These are phyloP conservation scores for Percopsis omiscomaycus DNA, from an alignment of 2,797 vertebrate genomes.

Conservation along the genomic window DNA sequence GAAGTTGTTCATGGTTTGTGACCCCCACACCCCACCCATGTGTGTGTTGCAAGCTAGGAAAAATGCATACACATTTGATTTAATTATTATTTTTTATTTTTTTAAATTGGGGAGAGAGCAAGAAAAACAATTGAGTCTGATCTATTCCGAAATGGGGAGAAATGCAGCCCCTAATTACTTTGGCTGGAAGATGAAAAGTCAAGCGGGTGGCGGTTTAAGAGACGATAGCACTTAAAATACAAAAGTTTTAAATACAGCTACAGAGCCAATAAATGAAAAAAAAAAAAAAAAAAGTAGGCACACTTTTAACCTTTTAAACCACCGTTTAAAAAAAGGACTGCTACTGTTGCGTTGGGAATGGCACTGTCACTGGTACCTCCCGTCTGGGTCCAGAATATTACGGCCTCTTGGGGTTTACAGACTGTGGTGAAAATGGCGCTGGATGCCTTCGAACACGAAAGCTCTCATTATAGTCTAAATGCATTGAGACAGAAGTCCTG, in stretches of 20 bases:
- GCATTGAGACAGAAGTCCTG: conserved; percentile 69
- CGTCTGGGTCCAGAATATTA: conserved; percentile 72
- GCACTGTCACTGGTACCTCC: conserved; percentile 71
- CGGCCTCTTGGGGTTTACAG: conserved; percentile 77
- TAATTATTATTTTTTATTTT: too few relatives aligned
- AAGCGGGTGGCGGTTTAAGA: conserved; percentile 74
- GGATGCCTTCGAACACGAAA: conserved; percentile 77
- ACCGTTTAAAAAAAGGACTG: conserved; percentile 70
- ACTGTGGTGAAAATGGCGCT: conserved; percentile 70
- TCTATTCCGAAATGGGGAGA: conserved; percentile 76
- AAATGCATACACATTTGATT: too few relatives aligned
- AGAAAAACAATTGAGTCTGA: conserved; percentile 80
- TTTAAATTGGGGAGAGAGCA: conserved; percentile 50
- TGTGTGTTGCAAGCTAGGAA: background rate
- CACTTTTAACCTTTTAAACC: conserved; percentile 80
- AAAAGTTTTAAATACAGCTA: conserved; percentile 61
- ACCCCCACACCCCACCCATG: background rate
- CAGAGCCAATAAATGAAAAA: conserved; percentile 80
- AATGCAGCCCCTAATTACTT: conserved; percentile 79
- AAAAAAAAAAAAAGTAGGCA: conserved; percentile 70
- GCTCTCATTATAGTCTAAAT: conserved; percentile 82
- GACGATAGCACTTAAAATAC: conserved; percentile 83
- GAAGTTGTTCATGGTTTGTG: conserved; percentile 35
- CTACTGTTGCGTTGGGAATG: conserved; percentile 75
- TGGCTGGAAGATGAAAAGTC: conserved; percentile 76